A percentile compares a stretch with the other conserved stretches of the same genome.
phyloP scores from a whole-genome alignment of 2,113 vertebrate species.

The Hoplias malabaricus region DNA sequence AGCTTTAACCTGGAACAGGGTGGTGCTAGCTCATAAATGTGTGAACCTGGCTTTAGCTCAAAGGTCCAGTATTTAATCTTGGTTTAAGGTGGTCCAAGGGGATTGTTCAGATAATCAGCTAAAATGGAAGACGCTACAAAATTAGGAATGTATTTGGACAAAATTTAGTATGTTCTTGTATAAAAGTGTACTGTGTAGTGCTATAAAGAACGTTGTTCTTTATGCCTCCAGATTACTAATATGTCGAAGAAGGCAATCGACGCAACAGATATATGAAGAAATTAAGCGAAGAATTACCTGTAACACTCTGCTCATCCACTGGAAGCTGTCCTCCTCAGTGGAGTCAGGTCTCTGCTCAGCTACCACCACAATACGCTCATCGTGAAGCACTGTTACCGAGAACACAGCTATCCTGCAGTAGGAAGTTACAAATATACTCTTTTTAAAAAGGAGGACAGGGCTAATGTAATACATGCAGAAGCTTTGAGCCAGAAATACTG shows the following conservation, averaged over 20 bases:
- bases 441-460: neutral
- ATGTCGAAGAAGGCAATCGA: neutral
- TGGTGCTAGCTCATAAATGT: neutral
- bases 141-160: too few relatives aligned
- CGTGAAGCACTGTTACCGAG: constrained; percentile 92
- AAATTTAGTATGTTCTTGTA: too few relatives aligned
- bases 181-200: too few relatives aligned
- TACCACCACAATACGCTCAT: constrained; percentile 96
- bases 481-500: neutral
- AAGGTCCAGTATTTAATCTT: neutral
- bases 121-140: too few relatives aligned
- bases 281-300: constrained; percentile 76
- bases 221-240: neutral
- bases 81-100: too few relatives aligned
- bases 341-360: constrained; percentile 97
- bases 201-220: too few relatives aligned
- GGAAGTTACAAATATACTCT: constrained; percentile 6
- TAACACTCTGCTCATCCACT: constrained; percentile 98
- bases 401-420: constrained; percentile 93
- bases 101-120: too few relatives aligned
- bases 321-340: constrained; percentile 98
- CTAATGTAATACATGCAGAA: neutral
- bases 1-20: neutral
- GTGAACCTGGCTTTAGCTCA: neutral
- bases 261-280: neutral